Conservation (phyloP, 2,797 vertebrate species). For the Anabas testudineus region DNA sequence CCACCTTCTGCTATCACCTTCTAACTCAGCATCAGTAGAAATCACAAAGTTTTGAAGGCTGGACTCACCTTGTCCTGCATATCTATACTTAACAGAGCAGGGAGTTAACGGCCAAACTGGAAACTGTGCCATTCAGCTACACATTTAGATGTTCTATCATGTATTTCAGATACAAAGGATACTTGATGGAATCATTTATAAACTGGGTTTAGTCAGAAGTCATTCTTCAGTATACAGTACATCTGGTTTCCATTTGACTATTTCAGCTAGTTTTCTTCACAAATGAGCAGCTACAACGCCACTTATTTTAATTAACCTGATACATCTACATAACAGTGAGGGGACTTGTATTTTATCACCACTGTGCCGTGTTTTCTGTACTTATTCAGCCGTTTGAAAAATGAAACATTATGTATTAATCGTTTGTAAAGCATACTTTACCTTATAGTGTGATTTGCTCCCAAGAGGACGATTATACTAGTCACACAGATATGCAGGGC, state of each 20-base stretch:
- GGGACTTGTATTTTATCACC: not conserved
- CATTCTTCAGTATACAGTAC: constrained; percentile 13
- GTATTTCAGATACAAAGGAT: constrained; percentile 28
- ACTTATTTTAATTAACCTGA: constrained; percentile 24
- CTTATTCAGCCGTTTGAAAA: constrained; percentile 34
- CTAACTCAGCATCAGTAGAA: constrained; percentile 68
- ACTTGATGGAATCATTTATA: constrained; percentile 1
- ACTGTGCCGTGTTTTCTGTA: constrained; percentile 4
- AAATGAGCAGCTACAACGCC: too few species aligned
- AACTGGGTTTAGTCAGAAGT: constrained; percentile 13
- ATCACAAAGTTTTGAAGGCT: constrained; percentile 82
- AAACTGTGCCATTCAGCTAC: constrained; percentile 65
- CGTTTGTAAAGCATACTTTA: constrained; percentile 56
- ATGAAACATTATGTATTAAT: constrained; percentile 52
- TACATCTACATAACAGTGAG: constrained; percentile 32
- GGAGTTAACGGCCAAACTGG: constrained; percentile 56
- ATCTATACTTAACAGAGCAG: constrained; percentile 56
- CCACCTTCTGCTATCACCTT: constrained; percentile 76
- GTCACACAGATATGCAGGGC: constrained; percentile 68
- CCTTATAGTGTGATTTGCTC: constrained; percentile 60
- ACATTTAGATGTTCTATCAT: constrained; percentile 41
- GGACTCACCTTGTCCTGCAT: constrained; percentile 83
- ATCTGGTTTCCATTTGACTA: constrained; percentile 1
- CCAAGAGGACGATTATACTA: constrained; percentile 69
- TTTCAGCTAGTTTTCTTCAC: constrained; percentile 18